Base-by-base conservation (phyloP, 2,797 vertebrate species). In the Thaleichthys pacificus region DNA sequence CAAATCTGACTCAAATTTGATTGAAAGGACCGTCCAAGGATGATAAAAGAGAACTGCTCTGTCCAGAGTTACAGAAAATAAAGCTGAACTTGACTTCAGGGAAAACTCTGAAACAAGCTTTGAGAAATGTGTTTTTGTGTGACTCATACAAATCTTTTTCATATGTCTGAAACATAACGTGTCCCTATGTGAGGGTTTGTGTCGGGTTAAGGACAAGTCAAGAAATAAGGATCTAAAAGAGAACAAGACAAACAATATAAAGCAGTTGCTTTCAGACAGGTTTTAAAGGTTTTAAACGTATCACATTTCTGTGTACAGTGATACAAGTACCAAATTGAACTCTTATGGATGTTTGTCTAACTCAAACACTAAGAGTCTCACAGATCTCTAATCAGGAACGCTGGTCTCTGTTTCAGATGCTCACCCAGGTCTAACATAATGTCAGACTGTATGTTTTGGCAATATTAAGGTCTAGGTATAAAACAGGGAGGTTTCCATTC, bases 61-160 rank as follows among this genome's bases (percentile, higher is more conserved):
- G 67, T 69, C 85, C 81, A 79, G 63, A 84, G 69, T 68, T 74
- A 75, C 66, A 24, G 63, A 75, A 84, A 87, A 87, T 79, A 77
- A 87, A 69, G 68, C 69, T 68, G 54, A 42, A 68, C 66, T 80
- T 72, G 71, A 81, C 75, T 57, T 80, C 21, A 56, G 61, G 75
- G 78, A 77, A 73, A 11, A n/a, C 64, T 74, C 61, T 70, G 67
- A 78, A 73, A 63, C 19, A 1, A 35, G 63, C n/a, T 66, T 68
- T 69, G 78, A 78, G 79, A 85, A 87, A 75, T 66, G 12, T 71
- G 76, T 80, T 83, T 68, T 70, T 82, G 74, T 70, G 80, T 86
- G 84, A 87, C 74, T 88, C 80, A 85, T 62, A 57, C 61, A 66
- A 79, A 86, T 86, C 76, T 71, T 56, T 84, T 86, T 76, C 76